phyloP scores from a whole-genome alignment of 2,113 vertebrate species.

The Pterocles orientalis region DNA sequence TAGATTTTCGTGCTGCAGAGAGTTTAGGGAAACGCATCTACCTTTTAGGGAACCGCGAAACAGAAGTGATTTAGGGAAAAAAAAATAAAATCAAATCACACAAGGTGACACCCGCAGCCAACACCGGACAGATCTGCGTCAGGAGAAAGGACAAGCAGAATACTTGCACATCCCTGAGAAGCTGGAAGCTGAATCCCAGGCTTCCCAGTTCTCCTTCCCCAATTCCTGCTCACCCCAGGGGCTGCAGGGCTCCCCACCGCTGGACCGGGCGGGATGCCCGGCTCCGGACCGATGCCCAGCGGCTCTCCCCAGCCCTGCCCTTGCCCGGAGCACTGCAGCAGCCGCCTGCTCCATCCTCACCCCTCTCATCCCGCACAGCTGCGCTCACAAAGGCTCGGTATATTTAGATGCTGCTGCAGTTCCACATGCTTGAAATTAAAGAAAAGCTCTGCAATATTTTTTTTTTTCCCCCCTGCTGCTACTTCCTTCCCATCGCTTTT shows the following conservation, averaged over 20 bases:
- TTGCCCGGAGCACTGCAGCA: background rate
- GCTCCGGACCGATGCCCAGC: fast-evolving
- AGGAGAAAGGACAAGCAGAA: background rate
- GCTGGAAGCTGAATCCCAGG: background rate
- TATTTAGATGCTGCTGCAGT: slow-evolving; percentile 21
- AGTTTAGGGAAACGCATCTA: background rate
- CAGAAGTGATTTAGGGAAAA: background rate
- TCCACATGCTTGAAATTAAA: background rate
- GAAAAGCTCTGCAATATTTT: background rate
- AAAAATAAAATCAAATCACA: too few species aligned
- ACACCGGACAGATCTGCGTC: background rate
- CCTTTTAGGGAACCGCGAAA: background rate
- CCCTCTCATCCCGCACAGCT: background rate
- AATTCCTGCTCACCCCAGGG: fast-evolving
- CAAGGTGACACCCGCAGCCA: fast-evolving
- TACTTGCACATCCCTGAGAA: fast-evolving
- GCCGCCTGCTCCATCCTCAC: background rate
- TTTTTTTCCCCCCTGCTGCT: background rate
- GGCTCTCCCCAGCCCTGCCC: background rate
- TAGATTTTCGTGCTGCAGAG: background rate
- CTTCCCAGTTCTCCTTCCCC: too few species aligned
- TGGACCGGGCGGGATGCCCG: background rate
- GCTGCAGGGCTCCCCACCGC: background rate
- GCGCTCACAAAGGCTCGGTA: background rate
- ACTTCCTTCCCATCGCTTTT: background rate